These are phyloP conservation scores for Sylvia atricapilla DNA, from an alignment of 2,113 vertebrate genomes.

Conservation along the genomic window DNA sequence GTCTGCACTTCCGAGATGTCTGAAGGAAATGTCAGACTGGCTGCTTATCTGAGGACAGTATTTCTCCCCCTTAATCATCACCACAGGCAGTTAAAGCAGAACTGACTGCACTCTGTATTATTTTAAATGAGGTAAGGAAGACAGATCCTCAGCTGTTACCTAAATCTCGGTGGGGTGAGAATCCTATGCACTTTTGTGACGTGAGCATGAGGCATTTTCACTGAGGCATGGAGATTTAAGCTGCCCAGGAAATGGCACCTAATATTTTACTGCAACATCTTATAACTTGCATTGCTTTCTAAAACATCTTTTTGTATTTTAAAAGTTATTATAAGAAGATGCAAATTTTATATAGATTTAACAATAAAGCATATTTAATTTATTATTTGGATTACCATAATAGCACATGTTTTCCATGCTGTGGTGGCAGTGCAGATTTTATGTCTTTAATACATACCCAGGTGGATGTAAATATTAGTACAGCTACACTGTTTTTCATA, in stretches of 20 bases:
- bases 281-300: not conserved
- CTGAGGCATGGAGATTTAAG: not conserved
- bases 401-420: constrained; percentile 5
- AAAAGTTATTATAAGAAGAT: not conserved
- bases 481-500: not conserved
- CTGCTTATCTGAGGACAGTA: not conserved
- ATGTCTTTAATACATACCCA: not conserved
- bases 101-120: not conserved
- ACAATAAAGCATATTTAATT: not conserved
- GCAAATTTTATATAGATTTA: not conserved
- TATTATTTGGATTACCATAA: not conserved
- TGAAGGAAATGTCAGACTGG: not conserved
- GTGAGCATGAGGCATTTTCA: not conserved
- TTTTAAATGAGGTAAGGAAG: not conserved
- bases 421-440: constrained; percentile 9
- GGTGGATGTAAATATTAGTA: constrained; percentile 30
- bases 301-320: not conserved
- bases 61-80: not conserved
- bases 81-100: not conserved
- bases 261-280: not conserved
- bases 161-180: not conserved
- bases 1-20: not conserved
- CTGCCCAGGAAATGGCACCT: not conserved
- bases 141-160: not conserved
- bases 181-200: not conserved